These are phyloP conservation scores for Acrocyrtus sp. DNA, from an alignment of 2,888 invertebrate genomes.

Conservation along the genomic window DNA sequence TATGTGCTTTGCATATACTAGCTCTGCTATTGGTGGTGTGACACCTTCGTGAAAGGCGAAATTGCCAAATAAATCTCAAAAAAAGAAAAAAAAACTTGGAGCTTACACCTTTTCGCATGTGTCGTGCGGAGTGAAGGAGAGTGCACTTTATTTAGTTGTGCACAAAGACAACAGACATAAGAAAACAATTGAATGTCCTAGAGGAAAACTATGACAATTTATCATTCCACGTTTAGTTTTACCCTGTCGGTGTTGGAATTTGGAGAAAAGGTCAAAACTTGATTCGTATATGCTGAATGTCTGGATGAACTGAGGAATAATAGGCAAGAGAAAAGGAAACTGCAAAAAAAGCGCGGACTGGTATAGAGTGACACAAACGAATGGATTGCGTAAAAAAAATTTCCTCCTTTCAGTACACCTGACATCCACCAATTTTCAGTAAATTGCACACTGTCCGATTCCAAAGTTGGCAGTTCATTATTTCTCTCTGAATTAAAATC, in stretches of 20 bases:
- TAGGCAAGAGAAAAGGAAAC: no score
- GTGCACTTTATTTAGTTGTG: background rate
- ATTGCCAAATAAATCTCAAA: conserved; percentile 43
- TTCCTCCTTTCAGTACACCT: background rate
- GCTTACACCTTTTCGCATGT: no score
- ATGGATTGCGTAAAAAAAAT: background rate
- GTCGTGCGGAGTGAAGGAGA: background rate
- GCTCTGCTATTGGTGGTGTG: no score
- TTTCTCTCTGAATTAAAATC: no score
- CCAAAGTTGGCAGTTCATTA: no score
- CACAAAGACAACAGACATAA: background rate
- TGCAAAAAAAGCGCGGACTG: no score
- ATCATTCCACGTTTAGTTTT: conserved; percentile 25
- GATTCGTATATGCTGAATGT: background rate
- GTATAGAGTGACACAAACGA: background rate
- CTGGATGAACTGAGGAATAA: background rate
- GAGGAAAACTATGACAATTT: conserved; percentile 35
- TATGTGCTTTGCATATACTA: no score
- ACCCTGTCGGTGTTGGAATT: background rate
- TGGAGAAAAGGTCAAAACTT: background rate
- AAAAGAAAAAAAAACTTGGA: conserved; percentile 32
- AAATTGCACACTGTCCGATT: no score
- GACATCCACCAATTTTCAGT: no score
- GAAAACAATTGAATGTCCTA: conserved; percentile 43
- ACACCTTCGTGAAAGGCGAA: conserved; percentile 50